A percentile compares a stretch with the other conserved stretches of the same genome.
Evolutionary conservation across 2,113 vertebrate species (phyloP).

Genomic region (Microcebus jonahi): DNA sequence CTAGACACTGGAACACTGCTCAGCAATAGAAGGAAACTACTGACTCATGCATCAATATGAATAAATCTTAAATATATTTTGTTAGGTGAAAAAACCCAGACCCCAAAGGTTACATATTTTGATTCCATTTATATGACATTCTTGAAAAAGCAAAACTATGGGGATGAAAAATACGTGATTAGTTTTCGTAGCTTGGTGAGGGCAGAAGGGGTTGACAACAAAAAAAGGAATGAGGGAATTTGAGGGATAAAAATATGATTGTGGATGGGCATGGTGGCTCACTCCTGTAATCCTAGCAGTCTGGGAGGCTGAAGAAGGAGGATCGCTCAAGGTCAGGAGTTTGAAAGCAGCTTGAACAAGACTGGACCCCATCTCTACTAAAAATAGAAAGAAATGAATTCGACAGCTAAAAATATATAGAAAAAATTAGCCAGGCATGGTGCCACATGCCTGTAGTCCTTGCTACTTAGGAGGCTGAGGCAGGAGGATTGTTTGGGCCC

Average conservation of each 20-base stretch:
- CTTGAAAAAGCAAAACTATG: background rate
- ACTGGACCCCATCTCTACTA: no score
- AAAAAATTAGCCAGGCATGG: no score
- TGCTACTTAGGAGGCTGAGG: no score
- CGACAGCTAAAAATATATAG: no score
- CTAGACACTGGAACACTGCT: background rate
- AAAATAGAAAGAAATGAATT: no score
- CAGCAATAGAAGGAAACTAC: background rate
- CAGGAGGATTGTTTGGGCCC: no score
- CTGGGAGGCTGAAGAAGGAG: no score
- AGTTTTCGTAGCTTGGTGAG: background rate
- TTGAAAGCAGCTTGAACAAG: no score
- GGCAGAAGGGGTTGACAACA: background rate
- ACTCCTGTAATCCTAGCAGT: no score
- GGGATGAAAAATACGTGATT: background rate
- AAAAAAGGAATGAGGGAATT: background rate
- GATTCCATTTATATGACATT: background rate
- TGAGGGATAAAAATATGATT: background rate
- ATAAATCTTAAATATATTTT: background rate
- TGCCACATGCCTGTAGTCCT: no score
- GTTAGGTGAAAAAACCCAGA: background rate
- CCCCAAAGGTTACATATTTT: background rate
- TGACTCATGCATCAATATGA: background rate
- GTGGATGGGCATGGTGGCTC: no score
- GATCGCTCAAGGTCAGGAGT: no score